Percentiles rank a stretch among this genome's conserved stretches.
Evolutionary conservation across 2,113 vertebrate genomes (phyloP).

Genomic region (Otus sunia): DNA sequence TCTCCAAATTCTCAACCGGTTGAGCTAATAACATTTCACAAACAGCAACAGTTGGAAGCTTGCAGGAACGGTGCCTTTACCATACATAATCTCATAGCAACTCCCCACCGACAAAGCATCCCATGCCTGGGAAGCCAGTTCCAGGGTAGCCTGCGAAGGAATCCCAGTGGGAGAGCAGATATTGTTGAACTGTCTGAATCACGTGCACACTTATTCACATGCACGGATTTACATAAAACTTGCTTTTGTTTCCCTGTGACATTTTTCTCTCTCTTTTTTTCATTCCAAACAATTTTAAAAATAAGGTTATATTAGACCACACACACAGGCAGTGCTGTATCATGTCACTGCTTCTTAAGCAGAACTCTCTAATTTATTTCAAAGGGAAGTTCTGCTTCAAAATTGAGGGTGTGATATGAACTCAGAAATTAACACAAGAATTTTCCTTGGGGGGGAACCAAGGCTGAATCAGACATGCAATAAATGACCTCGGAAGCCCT

Average conservation of each 20-base stretch:
- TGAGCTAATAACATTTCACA: not conserved
- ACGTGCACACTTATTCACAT: not conserved
- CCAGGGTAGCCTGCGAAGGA: not conserved
- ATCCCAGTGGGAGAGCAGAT: conserved; percentile 12
- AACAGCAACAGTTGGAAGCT: not conserved
- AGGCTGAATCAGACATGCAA: conserved; percentile 64
- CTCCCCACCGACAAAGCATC: not conserved
- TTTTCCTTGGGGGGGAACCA: conserved; percentile 61
- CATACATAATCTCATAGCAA: not conserved
- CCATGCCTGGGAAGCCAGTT: not conserved
- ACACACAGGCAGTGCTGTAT: conserved; percentile 52
- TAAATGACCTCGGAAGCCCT: conserved; percentile 55
- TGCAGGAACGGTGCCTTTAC: not conserved
- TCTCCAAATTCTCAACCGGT: not conserved
- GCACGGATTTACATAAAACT: conserved; percentile 18
- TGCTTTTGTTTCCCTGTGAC: conserved; percentile 39
- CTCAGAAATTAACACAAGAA: conserved; percentile 64
- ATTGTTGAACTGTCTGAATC: not conserved
- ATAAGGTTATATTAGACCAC: conserved; percentile 43
- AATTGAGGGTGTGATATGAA: conserved; percentile 67
- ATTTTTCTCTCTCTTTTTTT: not conserved
- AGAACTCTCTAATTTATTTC: conserved; percentile 67
- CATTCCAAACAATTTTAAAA: conserved; percentile 35
- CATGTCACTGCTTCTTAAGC: conserved; percentile 46
- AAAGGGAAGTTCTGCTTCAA: conserved; percentile 63